Base-by-base conservation (phyloP, 1,140 invertebrate species). In the Drosophila takahashii region DNA sequence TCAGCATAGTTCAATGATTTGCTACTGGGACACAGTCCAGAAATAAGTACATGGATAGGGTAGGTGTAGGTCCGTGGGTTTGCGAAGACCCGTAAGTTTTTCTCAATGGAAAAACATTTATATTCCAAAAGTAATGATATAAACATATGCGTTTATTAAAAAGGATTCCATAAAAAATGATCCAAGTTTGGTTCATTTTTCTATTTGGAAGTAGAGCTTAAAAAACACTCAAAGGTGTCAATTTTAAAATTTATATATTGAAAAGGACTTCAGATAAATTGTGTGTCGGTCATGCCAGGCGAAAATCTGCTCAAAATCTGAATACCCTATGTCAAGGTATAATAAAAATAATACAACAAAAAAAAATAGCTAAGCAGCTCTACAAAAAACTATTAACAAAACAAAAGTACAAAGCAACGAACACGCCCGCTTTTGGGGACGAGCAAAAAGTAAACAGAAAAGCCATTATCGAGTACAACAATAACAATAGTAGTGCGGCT, bases 391-490 rank as follows among this genome's bases (percentile, higher is more conserved):
- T 45, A 47, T 26, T 29, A 27, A 39, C 15, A 22, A 53, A 61
- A 34, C 7, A 34, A 22, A 29, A 50, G 37, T 29, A 62, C 42
- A 72, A 60, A 65, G 75, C 81, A 75, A 65, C 75, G 78, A 81
- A 79, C 72, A 84, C 72, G 77, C 81, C 76, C 72, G 70, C 48
- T 73, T 75, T 75, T 73, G 79, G 66, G 78, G 60, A 73, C 75
- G 59, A 71, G 62, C 50, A 71, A 83, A 79, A 81, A 77, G 76
- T 84, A 72, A 81, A 81, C 75, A 79, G 61, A 86, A 87, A 86
- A 87, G 72, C 73, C 81, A 86, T 86, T 86, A 86, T 76, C 69
- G 47, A 48, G 26, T 29, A 48, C 47, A 48, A 48, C 47, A 48
- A 48, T 69, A 48, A 48, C 47, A 48, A 48, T 69, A 32, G 45